These are phyloP conservation scores for Danionella cerebrum DNA, from an alignment of 2,113 vertebrate genomes.

Conservation along the genomic window DNA sequence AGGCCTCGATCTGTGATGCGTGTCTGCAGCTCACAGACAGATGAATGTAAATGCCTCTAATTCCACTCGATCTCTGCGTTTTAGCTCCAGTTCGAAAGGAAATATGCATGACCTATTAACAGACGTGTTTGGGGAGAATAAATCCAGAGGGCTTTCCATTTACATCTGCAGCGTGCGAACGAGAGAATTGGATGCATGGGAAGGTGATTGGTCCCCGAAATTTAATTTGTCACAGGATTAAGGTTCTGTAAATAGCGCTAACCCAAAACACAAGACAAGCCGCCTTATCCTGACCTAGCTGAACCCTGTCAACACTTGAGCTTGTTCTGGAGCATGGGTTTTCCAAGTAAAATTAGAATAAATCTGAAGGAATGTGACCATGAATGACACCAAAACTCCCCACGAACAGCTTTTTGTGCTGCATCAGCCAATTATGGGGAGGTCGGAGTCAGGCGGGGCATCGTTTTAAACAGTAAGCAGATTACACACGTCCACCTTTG, in stretches of 20 bases:
- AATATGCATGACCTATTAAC: neutral
- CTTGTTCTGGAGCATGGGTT: neutral
- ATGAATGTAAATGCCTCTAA: constrained; percentile 13
- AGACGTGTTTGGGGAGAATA: neutral
- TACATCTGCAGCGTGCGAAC: neutral
- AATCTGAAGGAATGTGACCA: no score
- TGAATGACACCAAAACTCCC: no score
- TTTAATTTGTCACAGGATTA: constrained; percentile 3
- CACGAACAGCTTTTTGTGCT: no score
- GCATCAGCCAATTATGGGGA: no score
- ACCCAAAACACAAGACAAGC: neutral
- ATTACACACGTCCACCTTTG: no score
- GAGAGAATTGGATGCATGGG: neutral
- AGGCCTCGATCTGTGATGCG: constrained; percentile 17
- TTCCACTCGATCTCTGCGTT: neutral
- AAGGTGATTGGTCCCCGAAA: constrained; percentile 13
- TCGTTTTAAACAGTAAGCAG: no score
- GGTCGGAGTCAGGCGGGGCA: no score
- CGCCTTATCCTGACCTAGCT: neutral
- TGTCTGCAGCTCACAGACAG: neutral
- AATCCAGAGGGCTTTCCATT: neutral
- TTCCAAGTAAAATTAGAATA: no score
- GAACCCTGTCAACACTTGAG: neutral
- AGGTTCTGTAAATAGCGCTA: neutral
- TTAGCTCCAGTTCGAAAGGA: neutral